phyloP scores from a whole-genome alignment of 1,140 invertebrate species.

The Leucophenga varia region DNA sequence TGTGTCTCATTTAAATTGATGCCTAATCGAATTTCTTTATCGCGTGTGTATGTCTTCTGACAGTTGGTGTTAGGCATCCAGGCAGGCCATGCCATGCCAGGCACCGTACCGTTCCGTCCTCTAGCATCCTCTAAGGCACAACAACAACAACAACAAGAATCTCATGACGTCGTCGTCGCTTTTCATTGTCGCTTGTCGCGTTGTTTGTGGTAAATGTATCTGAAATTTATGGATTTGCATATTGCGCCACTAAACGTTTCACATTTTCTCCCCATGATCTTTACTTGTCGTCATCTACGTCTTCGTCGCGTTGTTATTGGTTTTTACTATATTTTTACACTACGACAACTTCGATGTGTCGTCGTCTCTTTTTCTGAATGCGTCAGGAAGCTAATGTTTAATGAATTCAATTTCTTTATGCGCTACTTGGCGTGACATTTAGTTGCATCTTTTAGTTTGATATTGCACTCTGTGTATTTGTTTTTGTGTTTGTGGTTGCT shows the following conservation, averaged over 20 bases:
- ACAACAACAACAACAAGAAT: no score
- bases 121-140: no score
- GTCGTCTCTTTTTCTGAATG: slow-evolving; percentile 29
- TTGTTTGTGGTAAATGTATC: slow-evolving; percentile 1
- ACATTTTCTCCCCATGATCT: slow-evolving; percentile 28
- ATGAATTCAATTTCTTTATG: slow-evolving; percentile 55
- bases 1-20: slow-evolving; percentile 54
- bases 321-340: no score
- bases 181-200: slow-evolving; percentile 12
- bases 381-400: slow-evolving; percentile 54
- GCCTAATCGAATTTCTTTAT: slow-evolving; percentile 55
- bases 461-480: no score
- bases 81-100: background rate
- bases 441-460: no score
- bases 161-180: slow-evolving; percentile 1
- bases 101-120: background rate
- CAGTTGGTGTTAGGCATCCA: background rate
- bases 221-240: slow-evolving; percentile 49
- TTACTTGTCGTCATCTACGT: no score
- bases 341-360: background rate
- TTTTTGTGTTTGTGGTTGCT: no score
- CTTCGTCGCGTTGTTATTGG: background rate
- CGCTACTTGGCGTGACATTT: slow-evolving; percentile 28
- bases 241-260: slow-evolving; percentile 50
- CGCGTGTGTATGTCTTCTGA: slow-evolving; percentile 48